Evolutionary conservation across 1,140 invertebrate species (phyloP).

Genomic region (Liolophura sinensis): DNA sequence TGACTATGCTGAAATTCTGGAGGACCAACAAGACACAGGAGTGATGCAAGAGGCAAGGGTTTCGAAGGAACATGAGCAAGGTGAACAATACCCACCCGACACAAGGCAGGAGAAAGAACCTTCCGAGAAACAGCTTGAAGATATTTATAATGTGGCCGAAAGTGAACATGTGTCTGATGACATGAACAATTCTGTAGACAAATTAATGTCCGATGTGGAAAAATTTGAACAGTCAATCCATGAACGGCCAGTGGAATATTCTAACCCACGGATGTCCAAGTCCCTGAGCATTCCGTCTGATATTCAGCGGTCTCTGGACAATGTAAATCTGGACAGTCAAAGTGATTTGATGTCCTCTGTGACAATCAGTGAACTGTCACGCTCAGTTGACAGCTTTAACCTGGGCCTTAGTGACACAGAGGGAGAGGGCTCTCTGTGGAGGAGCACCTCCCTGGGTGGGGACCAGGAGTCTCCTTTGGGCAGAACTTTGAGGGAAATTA

Average conservation of each 20-base stretch:
- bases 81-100: neutral
- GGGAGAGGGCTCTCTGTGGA: slow-evolving; percentile 20
- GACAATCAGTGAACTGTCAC: slow-evolving; percentile 50
- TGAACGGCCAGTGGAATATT: no score
- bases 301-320: slow-evolving; percentile 50
- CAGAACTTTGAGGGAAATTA: slow-evolving; percentile 44
- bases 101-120: neutral
- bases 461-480: slow-evolving; percentile 37
- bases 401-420: neutral
- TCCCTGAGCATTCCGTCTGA: slow-evolving; percentile 52
- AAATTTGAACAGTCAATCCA: no score
- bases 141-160: no score
- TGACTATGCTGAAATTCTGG: slow-evolving; percentile 48
- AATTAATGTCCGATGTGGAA: no score
- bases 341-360: slow-evolving; percentile 46
- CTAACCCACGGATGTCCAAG: slow-evolving; percentile 33
- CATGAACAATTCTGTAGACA: no score
- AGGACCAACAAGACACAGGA: slow-evolving; percentile 4
- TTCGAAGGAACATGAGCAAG: neutral
- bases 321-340: slow-evolving; percentile 39
- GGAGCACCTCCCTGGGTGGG: slow-evolving; percentile 46
- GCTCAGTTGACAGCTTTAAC: slow-evolving; percentile 37
- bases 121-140: neutral
- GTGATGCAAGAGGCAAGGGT: neutral
- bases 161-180: no score